A percentile compares a stretch with the other conserved stretches of the same genome.
Evolutionary conservation across 2,888 invertebrate species (phyloP).

Genomic region (Willowsia nigromaculata): DNA sequence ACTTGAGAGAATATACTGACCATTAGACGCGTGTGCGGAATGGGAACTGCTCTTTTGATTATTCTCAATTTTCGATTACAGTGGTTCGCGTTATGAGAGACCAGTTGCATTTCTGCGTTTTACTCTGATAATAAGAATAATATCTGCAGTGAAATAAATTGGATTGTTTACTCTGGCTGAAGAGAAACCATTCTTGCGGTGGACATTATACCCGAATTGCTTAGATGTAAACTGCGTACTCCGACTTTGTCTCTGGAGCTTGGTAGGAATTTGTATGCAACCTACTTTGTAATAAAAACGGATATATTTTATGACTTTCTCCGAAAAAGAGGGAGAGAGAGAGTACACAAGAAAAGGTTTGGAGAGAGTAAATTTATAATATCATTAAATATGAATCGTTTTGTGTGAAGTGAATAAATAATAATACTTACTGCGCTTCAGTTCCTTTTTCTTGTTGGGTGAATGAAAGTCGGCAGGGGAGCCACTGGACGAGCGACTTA

Average conservation of each 20-base stretch:
- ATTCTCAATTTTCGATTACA: background rate
- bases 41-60: background rate
- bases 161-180: background rate
- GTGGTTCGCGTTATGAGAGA: background rate
- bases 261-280: background rate
- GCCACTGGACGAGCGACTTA: conserved; percentile 54
- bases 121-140: too few species aligned
- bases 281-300: background rate
- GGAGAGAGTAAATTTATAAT: background rate
- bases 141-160: conserved; percentile 5
- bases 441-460: conserved; percentile 59
- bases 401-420: background rate
- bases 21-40: background rate
- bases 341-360: too few species aligned
- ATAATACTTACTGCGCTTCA: conserved; percentile 64
- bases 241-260: too few species aligned
- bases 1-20: background rate
- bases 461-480: conserved; percentile 68
- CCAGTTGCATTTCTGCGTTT: conserved; percentile 35
- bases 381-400: background rate
- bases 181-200: background rate
- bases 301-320: too few species aligned
- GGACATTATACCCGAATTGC: background rate
- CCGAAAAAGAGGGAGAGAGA: too few species aligned
- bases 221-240: too few species aligned